phyloP scores from a whole-genome alignment of 2,113 vertebrate genomes.

The Anguilla japonica region DNA sequence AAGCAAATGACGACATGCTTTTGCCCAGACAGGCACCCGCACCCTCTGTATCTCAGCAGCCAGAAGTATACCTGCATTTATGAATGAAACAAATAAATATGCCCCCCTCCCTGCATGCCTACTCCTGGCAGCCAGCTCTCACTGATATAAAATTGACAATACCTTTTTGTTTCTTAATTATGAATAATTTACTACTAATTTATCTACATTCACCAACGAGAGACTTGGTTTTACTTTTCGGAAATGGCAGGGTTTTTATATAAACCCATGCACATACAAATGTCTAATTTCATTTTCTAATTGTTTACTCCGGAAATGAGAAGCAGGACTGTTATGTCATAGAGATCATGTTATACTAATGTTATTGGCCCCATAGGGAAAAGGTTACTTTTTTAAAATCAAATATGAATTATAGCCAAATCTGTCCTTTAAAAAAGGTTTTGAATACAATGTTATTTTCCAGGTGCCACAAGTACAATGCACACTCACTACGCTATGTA shows the following conservation, averaged over 20 bases:
- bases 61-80: slow-evolving; percentile 9
- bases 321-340: not conserved
- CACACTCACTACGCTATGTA: slow-evolving; percentile 10
- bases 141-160: not conserved
- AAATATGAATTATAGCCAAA: slow-evolving; percentile 11
- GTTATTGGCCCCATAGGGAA: slow-evolving; percentile 63
- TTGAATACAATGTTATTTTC: slow-evolving; percentile 29
- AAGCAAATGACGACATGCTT: not conserved
- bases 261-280: not conserved
- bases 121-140: slow-evolving; percentile 54
- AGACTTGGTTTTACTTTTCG: not conserved
- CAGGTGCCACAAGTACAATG: slow-evolving; percentile 15
- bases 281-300: slow-evolving; percentile 19
- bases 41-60: not conserved
- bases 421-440: slow-evolving; percentile 28
- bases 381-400: not conserved
- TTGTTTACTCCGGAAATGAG: slow-evolving; percentile 17
- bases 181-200: not conserved
- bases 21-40: not conserved
- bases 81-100: slow-evolving; percentile 17
- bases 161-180: not conserved
- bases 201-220: not conserved
- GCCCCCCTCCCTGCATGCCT: slow-evolving; percentile 27
- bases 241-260: not conserved
- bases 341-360: slow-evolving; percentile 36